phyloP scores from a whole-genome alignment of 92 coral and sea anemone genomes.

The Plumapathes pennacea region DNA sequence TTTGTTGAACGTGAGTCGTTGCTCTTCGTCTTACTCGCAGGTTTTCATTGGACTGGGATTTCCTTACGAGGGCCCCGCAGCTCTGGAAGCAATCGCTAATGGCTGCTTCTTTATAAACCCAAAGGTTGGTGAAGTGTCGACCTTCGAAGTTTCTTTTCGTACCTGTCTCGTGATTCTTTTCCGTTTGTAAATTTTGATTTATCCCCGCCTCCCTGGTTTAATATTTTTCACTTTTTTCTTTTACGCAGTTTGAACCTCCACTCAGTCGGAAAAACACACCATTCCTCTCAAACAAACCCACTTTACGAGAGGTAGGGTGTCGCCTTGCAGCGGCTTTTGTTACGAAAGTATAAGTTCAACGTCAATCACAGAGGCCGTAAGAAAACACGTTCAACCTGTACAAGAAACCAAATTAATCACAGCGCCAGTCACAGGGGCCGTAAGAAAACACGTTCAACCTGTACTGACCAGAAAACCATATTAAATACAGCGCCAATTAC shows the following conservation, averaged over 20 bases:
- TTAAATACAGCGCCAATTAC: too few relatives aligned
- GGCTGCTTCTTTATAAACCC: slow-evolving; percentile 95
- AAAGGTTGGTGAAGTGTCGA: slow-evolving; percentile 55
- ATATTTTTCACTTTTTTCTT: background rate
- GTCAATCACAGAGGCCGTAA: too few relatives aligned
- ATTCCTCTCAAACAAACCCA: slow-evolving; percentile 89
- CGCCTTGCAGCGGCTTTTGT: too few relatives aligned
- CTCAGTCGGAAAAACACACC: slow-evolving; percentile 70
- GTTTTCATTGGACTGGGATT: slow-evolving; percentile 95
- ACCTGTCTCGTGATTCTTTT: background rate
- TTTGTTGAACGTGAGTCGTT: too few relatives aligned
- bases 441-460: too few relatives aligned
- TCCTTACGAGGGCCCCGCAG: slow-evolving; percentile 99
- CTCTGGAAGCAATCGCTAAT: slow-evolving; percentile 93
- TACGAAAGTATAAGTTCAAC: too few relatives aligned
- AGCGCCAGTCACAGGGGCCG: too few relatives aligned
- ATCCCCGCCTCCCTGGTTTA: background rate
- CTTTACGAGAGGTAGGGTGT: slow-evolving; percentile 78
- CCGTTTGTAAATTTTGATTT: background rate
- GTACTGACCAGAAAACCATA: too few relatives aligned
- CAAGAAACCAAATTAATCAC: too few relatives aligned
- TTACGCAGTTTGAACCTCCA: slow-evolving; percentile 68
- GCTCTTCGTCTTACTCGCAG: slow-evolving; percentile 32
- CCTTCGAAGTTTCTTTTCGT: background rate
- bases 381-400: too few relatives aligned